These are phyloP conservation scores for Apostichopus japonicus DNA, from an alignment of 35 echinoderm and acorn worm species.

Conservation along the genomic window DNA sequence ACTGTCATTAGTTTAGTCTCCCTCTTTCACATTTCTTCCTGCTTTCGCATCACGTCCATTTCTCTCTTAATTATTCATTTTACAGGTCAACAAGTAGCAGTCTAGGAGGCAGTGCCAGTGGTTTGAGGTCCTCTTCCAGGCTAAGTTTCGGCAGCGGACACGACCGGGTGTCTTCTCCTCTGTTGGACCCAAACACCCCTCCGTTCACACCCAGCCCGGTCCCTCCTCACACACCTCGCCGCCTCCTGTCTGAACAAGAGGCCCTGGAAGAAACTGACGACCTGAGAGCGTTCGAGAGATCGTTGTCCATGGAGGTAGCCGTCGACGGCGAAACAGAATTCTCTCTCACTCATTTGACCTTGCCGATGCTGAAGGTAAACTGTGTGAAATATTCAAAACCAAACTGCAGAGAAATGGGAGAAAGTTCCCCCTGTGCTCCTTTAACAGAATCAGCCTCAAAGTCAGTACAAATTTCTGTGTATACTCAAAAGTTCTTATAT, in stretches of 20 bases:
- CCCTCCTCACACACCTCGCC: constrained; percentile 48
- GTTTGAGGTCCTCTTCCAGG: constrained; percentile 40
- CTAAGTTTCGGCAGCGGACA: constrained; percentile 55
- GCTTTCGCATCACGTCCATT: not conserved
- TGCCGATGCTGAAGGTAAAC: constrained; percentile 90
- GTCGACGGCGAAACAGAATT: constrained; percentile 78
- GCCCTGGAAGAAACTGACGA: constrained; percentile 91
- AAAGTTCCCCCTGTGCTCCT: too few species aligned
- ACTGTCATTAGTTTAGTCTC: too few species aligned
- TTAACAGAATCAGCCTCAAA: too few species aligned
- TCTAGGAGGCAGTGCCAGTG: constrained; percentile 41
- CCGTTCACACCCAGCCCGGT: constrained; percentile 66
- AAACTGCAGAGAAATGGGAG: too few species aligned
- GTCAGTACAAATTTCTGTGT: too few species aligned
- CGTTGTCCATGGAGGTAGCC: constrained; percentile 79
- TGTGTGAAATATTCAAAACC: not conserved
- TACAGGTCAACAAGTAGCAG: constrained; percentile 66
- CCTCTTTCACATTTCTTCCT: too few species aligned
- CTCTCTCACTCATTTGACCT: constrained; percentile 87
- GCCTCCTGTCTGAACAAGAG: constrained; percentile 85
- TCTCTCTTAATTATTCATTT: not conserved
- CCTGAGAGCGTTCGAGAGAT: constrained; percentile 88
- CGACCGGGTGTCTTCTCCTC: not conserved
- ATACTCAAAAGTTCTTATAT: too few species aligned
- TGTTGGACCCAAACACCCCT: constrained; percentile 48